A percentile compares a stretch with the other conserved stretches of the same genome.
phyloP scores from a whole-genome alignment of 2,797 vertebrate genomes.

The Sphenodon punctatus region DNA sequence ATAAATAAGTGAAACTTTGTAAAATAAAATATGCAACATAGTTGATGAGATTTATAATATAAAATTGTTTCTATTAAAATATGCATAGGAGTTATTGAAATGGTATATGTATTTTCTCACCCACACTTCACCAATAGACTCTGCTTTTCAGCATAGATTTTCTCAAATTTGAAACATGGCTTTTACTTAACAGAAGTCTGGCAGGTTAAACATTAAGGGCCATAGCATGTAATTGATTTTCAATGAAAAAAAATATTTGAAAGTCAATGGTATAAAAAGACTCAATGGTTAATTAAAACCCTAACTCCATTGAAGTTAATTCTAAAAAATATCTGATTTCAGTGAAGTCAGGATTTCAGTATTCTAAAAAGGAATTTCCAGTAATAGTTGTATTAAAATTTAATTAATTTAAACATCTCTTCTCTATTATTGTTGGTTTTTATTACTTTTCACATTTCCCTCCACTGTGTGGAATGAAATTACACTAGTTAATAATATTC shows the following conservation, averaged over 20 bases:
- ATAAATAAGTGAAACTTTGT: background rate
- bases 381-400: too few species aligned
- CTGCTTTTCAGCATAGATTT: background rate
- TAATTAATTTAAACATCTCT: background rate
- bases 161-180: background rate
- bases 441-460: background rate
- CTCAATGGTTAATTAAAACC: too few species aligned
- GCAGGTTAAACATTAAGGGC: background rate
- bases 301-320: too few species aligned
- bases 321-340: too few species aligned
- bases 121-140: background rate
- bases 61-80: background rate
- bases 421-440: background rate
- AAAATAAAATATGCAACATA: background rate
- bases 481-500: fast-evolving
- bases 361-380: too few species aligned
- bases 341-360: too few species aligned
- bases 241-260: background rate
- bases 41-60: background rate
- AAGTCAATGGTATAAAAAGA: background rate
- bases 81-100: background rate
- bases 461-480: background rate
- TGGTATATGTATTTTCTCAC: background rate
- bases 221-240: background rate
- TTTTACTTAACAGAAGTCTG: background rate